These are phyloP conservation scores for Apolygus lucorum DNA, from an alignment of 1,140 invertebrate genomes.

Conservation along the genomic window DNA sequence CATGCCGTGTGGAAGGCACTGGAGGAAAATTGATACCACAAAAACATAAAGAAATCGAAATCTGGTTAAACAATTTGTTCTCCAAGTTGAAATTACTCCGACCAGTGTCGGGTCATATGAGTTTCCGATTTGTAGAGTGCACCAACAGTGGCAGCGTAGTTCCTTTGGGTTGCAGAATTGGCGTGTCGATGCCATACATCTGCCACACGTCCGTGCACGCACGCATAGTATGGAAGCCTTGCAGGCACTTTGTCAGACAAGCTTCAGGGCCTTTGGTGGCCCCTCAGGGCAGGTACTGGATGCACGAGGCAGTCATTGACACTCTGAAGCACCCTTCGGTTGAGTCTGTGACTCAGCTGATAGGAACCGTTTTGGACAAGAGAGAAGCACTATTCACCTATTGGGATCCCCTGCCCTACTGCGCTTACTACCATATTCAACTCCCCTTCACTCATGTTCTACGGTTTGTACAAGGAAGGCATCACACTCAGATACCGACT, in stretches of 20 bases:
- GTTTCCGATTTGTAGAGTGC: conserved; percentile 55
- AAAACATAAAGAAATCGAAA: conserved; percentile 53
- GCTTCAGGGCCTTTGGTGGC: conserved; percentile 44
- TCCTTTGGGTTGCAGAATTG: conserved; percentile 59
- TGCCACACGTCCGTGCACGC: conserved; percentile 60
- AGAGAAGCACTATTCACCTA: conserved; percentile 66
- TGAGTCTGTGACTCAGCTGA: conserved; percentile 46
- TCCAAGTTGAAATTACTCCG: conserved; percentile 48
- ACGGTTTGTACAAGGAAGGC: conserved; percentile 41
- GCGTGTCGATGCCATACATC: conserved; percentile 65
- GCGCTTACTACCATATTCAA: conserved; percentile 70
- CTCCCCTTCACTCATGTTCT: conserved; percentile 54
- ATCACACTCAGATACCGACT: background rate
- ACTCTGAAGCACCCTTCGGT: conserved; percentile 42
- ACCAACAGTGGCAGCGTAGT: conserved; percentile 39
- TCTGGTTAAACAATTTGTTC: conserved; percentile 64
- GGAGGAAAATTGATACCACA: conserved; percentile 59
- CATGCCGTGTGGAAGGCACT: conserved; percentile 57
- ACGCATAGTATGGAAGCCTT: conserved; percentile 51
- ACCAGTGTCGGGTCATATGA: conserved; percentile 62
- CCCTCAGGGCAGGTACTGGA: conserved; percentile 42
- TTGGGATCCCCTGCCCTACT: conserved; percentile 74
- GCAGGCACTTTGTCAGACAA: conserved; percentile 49
- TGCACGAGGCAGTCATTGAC: conserved; percentile 44
- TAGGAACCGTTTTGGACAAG: conserved; percentile 59